Evolutionary conservation across 2,888 invertebrate genomes (phyloP), one percentile per base, ranked within the genome.

Genomic region (Noctua comes): DNA sequence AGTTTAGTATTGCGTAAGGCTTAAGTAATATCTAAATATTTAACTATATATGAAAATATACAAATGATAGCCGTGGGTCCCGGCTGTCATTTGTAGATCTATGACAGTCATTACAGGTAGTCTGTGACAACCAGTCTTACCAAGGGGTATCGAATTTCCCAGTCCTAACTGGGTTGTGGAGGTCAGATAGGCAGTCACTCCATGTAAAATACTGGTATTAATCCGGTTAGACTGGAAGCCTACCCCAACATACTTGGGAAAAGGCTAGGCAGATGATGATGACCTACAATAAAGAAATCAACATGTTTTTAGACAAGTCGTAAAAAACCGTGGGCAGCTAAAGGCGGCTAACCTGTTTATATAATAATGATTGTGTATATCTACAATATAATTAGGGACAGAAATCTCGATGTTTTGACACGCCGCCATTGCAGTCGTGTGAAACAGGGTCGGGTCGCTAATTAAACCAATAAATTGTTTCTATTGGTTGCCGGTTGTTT

Each of bases 401-500:
- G 40, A 43, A 43, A 27, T 66, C 66, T 43, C 66, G 27, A 43
- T 27, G 43, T n/a, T 66, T 66, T 66, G 66, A 66, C 66, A 66
- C n/a, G 43, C 24, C 43, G n/a, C 43, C 66, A 43, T 66, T 43
- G 66, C 66, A 66, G 0, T 16, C 66, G 66, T 46, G 43, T n/a
- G 43, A n/a, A 71, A 21, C 24, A 66, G 66, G 66, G 66, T 66
- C 66, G 66, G 66, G 16, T 43, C 43, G 43, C n/a, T 66, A 66
- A 76, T 82, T 82, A 11, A 65, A 69, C 68, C 57, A 31, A 69
- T 82, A 69, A 65, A 65, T 69, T 69, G 21, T 68, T 68, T 10
- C 36, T 54, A 72, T 73, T 80, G 6, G 24, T 48, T 59, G 16
- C 66, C 8, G 76, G 16, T 54, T 62, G 59, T 62, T 62, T 59